These are phyloP conservation scores for Thalpophila matura DNA, from an alignment of 2,888 invertebrate genomes.

Conservation along the genomic window DNA sequence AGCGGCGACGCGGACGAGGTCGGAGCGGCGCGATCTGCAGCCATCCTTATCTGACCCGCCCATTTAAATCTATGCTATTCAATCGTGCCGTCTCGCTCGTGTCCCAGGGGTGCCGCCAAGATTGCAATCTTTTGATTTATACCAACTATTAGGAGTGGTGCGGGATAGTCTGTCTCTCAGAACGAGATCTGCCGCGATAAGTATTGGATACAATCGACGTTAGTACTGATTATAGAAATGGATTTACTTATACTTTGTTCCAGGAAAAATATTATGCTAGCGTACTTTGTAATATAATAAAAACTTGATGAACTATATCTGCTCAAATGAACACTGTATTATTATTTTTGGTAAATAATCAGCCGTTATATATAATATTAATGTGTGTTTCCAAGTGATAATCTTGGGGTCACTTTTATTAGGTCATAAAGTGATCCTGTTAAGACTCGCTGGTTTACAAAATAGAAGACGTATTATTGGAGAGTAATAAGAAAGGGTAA, in stretches of 20 bases:
- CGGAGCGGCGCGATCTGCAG: conserved; percentile 84
- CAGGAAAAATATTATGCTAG: conserved; percentile 47
- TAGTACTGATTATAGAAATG: conserved; percentile 87
- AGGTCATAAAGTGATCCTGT: conserved; percentile 9
- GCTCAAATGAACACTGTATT: conserved; percentile 1
- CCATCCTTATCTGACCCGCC: conserved; percentile 89
- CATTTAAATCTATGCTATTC: conserved; percentile 91
- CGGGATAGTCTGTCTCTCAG: conserved; percentile 87
- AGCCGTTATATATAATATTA: conserved; percentile 9
- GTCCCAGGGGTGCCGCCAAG: conserved; percentile 90
- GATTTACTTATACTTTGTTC: conserved; percentile 76
- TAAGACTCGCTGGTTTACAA: conserved; percentile 6
- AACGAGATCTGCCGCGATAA: conserved; percentile 85
- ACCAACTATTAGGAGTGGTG: conserved; percentile 90
- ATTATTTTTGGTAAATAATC: conserved; percentile 26
- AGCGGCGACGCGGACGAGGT: conserved; percentile 77
- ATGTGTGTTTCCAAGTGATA: conserved; percentile 13
- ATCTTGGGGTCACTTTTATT: conserved; percentile 23
- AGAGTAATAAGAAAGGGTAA: conserved; percentile 35
- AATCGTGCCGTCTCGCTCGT: conserved; percentile 90
- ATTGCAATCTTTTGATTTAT: conserved; percentile 91
- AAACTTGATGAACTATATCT: conserved; percentile 26
- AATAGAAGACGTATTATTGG: conserved; percentile 25
- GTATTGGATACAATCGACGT: conserved; percentile 84
- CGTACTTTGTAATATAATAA: conserved; percentile 22